phyloP scores from a whole-genome alignment of 2,113 vertebrate species.

The Scatophagus argus region DNA sequence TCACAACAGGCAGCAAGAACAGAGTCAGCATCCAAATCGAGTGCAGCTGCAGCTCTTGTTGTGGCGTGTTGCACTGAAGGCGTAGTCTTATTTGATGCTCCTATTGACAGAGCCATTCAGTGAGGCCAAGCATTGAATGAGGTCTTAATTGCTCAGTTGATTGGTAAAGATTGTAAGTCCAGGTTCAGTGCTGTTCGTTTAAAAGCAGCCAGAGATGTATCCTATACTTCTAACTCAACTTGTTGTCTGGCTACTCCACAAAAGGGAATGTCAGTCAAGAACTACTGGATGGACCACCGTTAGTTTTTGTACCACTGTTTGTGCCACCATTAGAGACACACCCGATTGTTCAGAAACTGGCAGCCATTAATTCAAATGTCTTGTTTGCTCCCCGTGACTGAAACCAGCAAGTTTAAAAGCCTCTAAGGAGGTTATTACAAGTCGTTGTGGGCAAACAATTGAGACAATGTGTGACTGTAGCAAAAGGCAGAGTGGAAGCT shows the following conservation, averaged over 20 bases:
- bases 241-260: too few relatives aligned
- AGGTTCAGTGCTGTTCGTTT: not conserved
- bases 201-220: too few relatives aligned
- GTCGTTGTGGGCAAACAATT: constrained; percentile 27
- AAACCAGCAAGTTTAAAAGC: constrained; percentile 25
- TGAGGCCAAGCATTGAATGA: not conserved
- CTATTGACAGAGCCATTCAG: not conserved
- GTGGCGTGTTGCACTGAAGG: not conserved
- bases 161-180: not conserved
- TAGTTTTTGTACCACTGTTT: not conserved
- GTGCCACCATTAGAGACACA: constrained; percentile 30
- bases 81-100: not conserved
- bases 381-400: not conserved
- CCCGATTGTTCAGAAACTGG: constrained; percentile 33
- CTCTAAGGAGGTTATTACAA: constrained; percentile 10
- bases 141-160: not conserved
- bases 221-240: not conserved
- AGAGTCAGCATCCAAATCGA: constrained; percentile 53
- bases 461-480: not conserved
- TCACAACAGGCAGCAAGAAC: constrained; percentile 24
- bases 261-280: not conserved
- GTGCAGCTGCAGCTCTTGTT: constrained; percentile 50
- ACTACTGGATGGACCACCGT: not conserved
- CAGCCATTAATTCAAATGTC: constrained; percentile 23
- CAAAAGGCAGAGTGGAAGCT: not conserved